phyloP scores from a whole-genome alignment of 1,140 invertebrate genomes.

The Metaphire vulgaris region DNA sequence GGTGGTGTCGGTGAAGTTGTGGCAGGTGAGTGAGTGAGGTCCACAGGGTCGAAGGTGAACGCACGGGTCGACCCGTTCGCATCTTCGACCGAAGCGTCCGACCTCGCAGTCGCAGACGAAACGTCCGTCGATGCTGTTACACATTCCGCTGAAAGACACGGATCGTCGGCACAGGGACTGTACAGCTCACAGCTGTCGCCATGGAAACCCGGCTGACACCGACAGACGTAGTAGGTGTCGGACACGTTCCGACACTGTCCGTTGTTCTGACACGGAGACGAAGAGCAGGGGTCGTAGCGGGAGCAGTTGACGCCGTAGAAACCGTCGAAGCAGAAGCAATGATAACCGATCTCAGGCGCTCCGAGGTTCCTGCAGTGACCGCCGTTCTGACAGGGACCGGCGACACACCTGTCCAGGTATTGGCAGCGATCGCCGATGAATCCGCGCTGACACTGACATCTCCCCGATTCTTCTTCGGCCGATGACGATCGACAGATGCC shows the following conservation, averaged over 20 bases:
- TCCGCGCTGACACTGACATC: not conserved
- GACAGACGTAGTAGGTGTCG: slow-evolving; percentile 14
- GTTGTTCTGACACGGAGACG: slow-evolving; percentile 25
- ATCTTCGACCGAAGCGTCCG: slow-evolving; percentile 18
- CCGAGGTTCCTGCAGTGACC: not conserved
- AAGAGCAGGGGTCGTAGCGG: slow-evolving; percentile 25
- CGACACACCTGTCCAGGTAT: not conserved
- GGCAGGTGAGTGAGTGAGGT: slow-evolving; percentile 17
- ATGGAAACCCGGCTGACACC: slow-evolving; percentile 9
- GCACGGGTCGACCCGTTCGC: slow-evolving; percentile 22
- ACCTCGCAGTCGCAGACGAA: slow-evolving; percentile 16
- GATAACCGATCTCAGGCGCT: not conserved
- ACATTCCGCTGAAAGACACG: slow-evolving; percentile 23
- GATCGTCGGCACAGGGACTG: slow-evolving; percentile 16
- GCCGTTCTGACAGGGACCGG: not conserved
- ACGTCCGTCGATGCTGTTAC: slow-evolving; percentile 26
- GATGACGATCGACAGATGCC: not conserved
- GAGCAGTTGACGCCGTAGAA: slow-evolving; percentile 31
- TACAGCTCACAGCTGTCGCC: slow-evolving; percentile 11
- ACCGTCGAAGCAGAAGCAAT: slow-evolving; percentile 28
- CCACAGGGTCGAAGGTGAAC: slow-evolving; percentile 18
- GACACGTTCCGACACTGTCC: slow-evolving; percentile 15
- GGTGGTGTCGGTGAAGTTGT: slow-evolving; percentile 22
- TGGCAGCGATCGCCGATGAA: not conserved
- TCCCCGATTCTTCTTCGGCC: not conserved